Evolutionary conservation across 2,113 vertebrate species (phyloP), one percentile per base, ranked within the genome.

Genomic region (Leptodactylus fuscus): DNA sequence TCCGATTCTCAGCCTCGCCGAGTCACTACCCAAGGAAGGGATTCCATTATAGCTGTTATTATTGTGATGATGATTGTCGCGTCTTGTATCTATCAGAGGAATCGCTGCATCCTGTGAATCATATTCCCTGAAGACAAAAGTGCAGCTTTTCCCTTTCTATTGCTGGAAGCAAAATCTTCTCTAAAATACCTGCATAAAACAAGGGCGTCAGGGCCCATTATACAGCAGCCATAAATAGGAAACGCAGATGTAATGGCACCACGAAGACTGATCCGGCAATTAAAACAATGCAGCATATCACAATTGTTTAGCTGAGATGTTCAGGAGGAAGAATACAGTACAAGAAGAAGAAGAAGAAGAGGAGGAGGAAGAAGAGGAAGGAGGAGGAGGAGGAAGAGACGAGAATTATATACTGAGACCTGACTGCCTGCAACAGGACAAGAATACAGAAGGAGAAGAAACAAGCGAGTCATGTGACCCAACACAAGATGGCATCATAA

Each of bases 241-340:
- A n/a, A 78, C 8, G 4, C 8, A 36, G 20, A 55, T 53, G n/a
- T 78, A 78, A 78, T 53, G 48, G 75, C 46, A 24, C 75, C 75
- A 78, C 75, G 38, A 78, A 78, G 32, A 55, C 49, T 15, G 5
- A 55, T 36, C 49, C 4, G 20, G 32, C 75, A 58, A 78, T 55
- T 78, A 78, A 78, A 78, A 78, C 75, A 78, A 78, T 78, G 75
- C 75, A 12, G 75, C 75, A 78, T 78, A 78, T 38, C 75, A 58
- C 75, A 77, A 77, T 20, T 34, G 74, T 53, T n/a, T 38, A 38
- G 51, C 29, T 55, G 51, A 15, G 22, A 58, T 36, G 29, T 76
- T 51, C n/a, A 55, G 27, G 20, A 55, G 49, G 29, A 53, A 1
- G 15, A n/a, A 10, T 16, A 51, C 6, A 29, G 2, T 32, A 51